A percentile compares a stretch with the other conserved stretches of the same genome.
phyloP scores from a whole-genome alignment of 2,113 vertebrate species.

The Leuciscus idus region DNA sequence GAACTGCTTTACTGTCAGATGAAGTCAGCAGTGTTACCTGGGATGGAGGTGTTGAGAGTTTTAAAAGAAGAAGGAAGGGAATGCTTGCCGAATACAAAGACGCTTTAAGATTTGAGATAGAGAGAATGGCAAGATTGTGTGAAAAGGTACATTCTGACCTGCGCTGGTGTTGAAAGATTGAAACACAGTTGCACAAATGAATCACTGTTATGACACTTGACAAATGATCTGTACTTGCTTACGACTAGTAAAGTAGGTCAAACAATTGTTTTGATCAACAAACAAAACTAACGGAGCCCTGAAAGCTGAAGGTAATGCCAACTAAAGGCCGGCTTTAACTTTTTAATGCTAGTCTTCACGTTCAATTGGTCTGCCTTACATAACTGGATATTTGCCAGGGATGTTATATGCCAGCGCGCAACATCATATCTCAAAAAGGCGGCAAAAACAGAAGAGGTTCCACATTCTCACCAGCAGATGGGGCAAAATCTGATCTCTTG shows the following conservation, averaged over 20 bases:
- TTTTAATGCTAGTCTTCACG: neutral
- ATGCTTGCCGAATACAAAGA: constrained; percentile 30
- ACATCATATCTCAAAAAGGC: neutral
- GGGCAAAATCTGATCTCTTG: neutral
- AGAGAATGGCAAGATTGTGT: neutral
- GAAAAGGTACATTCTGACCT: constrained; percentile 1
- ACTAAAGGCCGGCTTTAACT: neutral
- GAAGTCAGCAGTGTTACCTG: constrained; percentile 45
- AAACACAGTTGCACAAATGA: neutral
- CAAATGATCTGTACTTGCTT: neutral
- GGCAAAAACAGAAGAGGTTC: neutral
- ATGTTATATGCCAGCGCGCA: neutral
- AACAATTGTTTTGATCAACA: neutral
- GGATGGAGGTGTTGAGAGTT: constrained; percentile 46
- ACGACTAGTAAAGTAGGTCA: neutral
- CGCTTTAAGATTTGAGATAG: constrained; percentile 26
- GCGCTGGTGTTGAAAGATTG: constrained; percentile 9
- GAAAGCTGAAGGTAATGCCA: neutral
- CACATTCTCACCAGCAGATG: constrained; percentile 39
- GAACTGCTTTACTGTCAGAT: neutral
- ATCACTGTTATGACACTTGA: neutral
- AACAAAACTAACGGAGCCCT: neutral
- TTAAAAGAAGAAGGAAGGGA: constrained; percentile 22
- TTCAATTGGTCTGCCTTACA: neutral
- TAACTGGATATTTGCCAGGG: neutral